Percentiles rank a stretch among this genome's conserved stretches.
These are phyloP conservation scores for Myodes glareolus DNA, from an alignment of 2,113 vertebrate species.

Conservation along the genomic window DNA sequence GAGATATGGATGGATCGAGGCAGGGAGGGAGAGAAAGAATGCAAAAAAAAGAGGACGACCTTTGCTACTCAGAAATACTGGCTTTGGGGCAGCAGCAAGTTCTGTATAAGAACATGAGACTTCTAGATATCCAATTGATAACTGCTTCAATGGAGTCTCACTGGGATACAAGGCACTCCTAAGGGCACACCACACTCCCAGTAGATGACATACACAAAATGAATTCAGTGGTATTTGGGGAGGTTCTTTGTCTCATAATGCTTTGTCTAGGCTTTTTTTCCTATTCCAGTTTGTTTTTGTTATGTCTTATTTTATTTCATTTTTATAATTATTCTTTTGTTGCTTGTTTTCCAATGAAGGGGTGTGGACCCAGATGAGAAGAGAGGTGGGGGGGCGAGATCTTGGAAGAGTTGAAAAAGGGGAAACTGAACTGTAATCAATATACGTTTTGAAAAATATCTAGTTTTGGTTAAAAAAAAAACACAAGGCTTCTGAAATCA, in stretches of 20 bases:
- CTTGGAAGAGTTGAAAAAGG: not conserved
- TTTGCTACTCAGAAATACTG: not conserved
- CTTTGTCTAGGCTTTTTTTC: not conserved
- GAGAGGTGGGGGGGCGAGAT: not conserved
- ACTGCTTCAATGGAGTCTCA: not conserved
- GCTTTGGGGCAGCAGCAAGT: slow-evolving; percentile 52
- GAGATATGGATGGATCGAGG: not conserved
- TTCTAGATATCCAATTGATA: not conserved
- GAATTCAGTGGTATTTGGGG: not conserved
- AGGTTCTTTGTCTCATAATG: not conserved
- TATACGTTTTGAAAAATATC: not conserved
- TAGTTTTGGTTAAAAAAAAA: not conserved
- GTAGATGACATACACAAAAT: not conserved
- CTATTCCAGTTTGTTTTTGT: not conserved
- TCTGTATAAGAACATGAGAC: slow-evolving; percentile 28
- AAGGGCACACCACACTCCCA: not conserved
- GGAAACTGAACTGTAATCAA: not conserved
- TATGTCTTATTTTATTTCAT: not conserved
- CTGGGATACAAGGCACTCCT: too few species aligned
- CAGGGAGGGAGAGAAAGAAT: too few species aligned
- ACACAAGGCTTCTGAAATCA: slow-evolving; percentile 11
- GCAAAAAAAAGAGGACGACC: not conserved
- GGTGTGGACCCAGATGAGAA: not conserved
- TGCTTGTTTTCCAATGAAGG: not conserved
- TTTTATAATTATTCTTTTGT: not conserved